Conservation (phyloP, 2,797 vertebrate genomes). For the Epinephelus coioides region DNA sequence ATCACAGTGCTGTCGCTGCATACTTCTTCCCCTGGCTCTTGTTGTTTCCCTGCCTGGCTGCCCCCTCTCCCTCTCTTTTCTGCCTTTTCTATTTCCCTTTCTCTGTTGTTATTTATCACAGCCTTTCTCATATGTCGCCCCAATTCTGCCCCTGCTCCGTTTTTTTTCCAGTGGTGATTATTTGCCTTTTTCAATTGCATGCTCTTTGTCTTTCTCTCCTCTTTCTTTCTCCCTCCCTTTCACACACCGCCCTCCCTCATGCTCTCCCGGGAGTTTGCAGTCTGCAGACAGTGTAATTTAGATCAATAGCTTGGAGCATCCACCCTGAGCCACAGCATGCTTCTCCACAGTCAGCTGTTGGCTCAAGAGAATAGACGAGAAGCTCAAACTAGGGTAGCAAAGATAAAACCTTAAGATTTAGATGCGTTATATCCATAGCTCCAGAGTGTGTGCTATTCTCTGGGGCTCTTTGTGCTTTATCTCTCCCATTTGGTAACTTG, state of each 20-base stretch:
- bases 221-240: conserved; percentile 13
- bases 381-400: conserved; percentile 25
- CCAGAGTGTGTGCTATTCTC: conserved; percentile 38
- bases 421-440: conserved; percentile 42
- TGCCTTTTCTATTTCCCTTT: conserved; percentile 17
- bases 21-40: conserved; percentile 12
- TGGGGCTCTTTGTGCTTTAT: conserved; percentile 46
- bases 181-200: conserved; percentile 65
- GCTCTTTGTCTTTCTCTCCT: conserved; percentile 49
- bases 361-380: conserved; percentile 18
- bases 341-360: conserved; percentile 56
- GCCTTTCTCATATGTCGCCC: conserved; percentile 42
- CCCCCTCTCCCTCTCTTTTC: conserved; percentile 1
- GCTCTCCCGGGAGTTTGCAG: conserved; percentile 56
- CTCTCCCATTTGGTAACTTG: conserved; percentile 48
- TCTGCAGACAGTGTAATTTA: conserved; percentile 74
- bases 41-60: conserved; percentile 10
- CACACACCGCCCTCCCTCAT: conserved; percentile 5
- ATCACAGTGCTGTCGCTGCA: conserved; percentile 38
- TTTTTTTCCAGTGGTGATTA: conserved; percentile 49
- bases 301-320: conserved; percentile 73
- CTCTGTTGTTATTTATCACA: conserved; percentile 54
- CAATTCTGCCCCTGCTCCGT: conserved; percentile 34
- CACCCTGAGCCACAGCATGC: conserved; percentile 53
- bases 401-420: conserved; percentile 50